A percentile compares a stretch with the other conserved stretches of the same genome.
Evolutionary conservation across 2,797 vertebrate species (phyloP).

Genomic region (Meriones psammophilus): DNA sequence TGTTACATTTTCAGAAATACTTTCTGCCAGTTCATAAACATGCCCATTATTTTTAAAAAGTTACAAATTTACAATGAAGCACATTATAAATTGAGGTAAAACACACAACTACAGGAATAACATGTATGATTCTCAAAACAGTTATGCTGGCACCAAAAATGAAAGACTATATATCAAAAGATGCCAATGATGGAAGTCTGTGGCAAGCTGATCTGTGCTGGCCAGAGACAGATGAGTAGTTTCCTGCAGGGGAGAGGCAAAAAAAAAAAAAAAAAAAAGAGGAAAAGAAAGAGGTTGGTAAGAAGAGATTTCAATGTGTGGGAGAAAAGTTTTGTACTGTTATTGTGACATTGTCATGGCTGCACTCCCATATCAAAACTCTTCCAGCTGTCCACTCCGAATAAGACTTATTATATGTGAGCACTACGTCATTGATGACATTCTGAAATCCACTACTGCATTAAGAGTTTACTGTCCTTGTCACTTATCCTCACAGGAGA

Average conservation of each 20-base stretch:
- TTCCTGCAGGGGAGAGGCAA: not conserved
- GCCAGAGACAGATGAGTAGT: not conserved
- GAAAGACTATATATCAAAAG: not conserved
- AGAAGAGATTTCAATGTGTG: not conserved
- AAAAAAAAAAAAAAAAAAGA: not conserved
- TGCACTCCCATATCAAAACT: not conserved
- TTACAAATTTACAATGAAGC: slow-evolving; percentile 39
- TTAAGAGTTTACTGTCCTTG: not conserved
- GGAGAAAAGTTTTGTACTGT: not conserved
- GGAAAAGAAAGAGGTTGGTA: not conserved
- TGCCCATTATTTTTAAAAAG: slow-evolving; percentile 40
- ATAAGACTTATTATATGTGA: not conserved
- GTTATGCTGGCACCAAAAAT: not conserved
- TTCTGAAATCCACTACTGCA: not conserved
- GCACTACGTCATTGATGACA: not conserved
- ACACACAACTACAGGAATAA: not conserved
- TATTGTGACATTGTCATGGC: not conserved
- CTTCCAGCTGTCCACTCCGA: not conserved
- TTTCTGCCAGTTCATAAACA: slow-evolving; percentile 38
- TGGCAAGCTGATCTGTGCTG: not conserved
- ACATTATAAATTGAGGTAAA: slow-evolving; percentile 44
- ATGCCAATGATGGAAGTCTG: not conserved
- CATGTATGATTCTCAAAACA: slow-evolving; percentile 23
- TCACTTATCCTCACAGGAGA: not conserved
- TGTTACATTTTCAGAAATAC: slow-evolving; percentile 46